A percentile compares a stretch with the other conserved stretches of the same genome.
These are phyloP conservation scores for Menura novaehollandiae DNA, from an alignment of 2,113 vertebrate genomes.

Conservation along the genomic window DNA sequence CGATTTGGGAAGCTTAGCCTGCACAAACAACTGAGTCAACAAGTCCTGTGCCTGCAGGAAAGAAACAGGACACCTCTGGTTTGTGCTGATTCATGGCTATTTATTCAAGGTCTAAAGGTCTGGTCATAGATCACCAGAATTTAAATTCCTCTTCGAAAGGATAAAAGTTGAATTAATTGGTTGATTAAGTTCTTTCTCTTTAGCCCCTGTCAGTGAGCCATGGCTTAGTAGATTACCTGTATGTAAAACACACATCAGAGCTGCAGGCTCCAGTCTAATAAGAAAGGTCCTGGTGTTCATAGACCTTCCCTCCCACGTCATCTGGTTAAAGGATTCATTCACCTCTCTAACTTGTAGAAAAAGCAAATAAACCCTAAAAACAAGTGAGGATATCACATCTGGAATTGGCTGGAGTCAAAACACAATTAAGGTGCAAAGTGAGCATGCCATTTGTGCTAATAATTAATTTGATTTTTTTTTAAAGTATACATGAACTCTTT, in stretches of 20 bases:
- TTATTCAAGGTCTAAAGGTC: neutral
- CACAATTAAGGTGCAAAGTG: neutral
- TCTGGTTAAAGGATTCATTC: neutral
- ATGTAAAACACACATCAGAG: neutral
- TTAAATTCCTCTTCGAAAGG: neutral
- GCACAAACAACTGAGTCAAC: neutral
- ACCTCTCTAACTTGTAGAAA: neutral
- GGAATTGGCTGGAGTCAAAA: neutral
- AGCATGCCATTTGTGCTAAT: neutral
- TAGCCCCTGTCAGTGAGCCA: neutral
- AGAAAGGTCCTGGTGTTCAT: neutral
- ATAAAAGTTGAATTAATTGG: neutral
- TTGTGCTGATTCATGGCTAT: neutral
- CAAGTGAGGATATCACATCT: neutral
- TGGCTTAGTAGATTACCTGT: neutral
- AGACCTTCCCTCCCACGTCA: neutral
- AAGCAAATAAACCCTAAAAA: neutral
- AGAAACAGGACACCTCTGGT: neutral
- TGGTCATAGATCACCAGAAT: neutral
- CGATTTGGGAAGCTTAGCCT: constrained; percentile 7
- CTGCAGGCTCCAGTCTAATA: neutral
- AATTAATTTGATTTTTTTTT: neutral
- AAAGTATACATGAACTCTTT: neutral
- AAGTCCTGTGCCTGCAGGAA: neutral
- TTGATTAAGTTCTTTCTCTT: neutral